Evolutionary conservation across 1,140 invertebrate genomes (phyloP), one percentile per base, ranked within the genome.

Genomic region (Geopemphigus sp.): DNA sequence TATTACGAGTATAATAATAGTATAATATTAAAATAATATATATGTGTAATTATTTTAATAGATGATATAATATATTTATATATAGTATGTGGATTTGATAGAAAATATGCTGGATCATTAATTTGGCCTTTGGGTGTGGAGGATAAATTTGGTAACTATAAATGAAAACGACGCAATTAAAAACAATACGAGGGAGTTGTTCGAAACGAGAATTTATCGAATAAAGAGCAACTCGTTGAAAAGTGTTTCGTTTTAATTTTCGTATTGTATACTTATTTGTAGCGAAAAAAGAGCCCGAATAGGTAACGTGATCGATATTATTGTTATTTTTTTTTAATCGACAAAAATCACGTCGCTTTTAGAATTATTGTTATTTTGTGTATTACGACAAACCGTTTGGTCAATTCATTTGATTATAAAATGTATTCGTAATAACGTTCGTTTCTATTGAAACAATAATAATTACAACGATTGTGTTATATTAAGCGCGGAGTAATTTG

Each of bases 331-430:
- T 68, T 68, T 68, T 22, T n/a, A 8, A 10, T 39, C 15, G 24
- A 17, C 17, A 19, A 11, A n/a, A n/a, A 15, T 39, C 6, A 39
- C 12, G 63, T 39, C 32, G 22, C 22, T 39, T 64, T 32, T 63
- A 0, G 61, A 17, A 6, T 59, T 22, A 5, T 61, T 29, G 10
- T 64, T 32, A 63, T 19, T 32, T 29, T 32, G 19, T 64, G 1
- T 66, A 66, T 29, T 14, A 61, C 12, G 11, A 39, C 5, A 14
- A n/a, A 45, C 63, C 10, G 39, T 1, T 22, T 45, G 39, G 14
- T 50, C 15, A 4, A 50, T 68, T 39, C 8, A 39, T 39, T 39
- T 68, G 66, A 68, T 68, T 68, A 45, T 68, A 68, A 17, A 26
- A 50, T 50, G 6, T 50, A 50, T 50, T 68, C 66, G 39, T 50